Base-by-base conservation (phyloP, 2,797 vertebrate genomes). In the Hirundo rustica region DNA sequence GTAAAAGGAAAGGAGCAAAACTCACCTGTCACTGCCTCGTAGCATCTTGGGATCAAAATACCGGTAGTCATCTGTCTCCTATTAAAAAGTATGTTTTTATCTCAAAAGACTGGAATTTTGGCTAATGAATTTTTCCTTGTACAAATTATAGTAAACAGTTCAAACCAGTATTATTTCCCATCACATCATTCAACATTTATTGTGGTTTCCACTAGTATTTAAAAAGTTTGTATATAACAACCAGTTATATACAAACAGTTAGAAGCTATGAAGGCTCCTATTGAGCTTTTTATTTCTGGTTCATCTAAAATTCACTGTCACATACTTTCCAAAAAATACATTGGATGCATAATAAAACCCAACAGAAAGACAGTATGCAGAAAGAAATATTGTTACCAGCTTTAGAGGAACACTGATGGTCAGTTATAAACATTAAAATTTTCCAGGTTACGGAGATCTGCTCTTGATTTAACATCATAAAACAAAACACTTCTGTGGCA, bases 41-140 rank as follows among this genome's bases (percentile, higher is more conserved):
- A 99, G 98, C 99, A 99, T 99, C 98, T 99, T 99, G 58, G 99
- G 99, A 97, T 99, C 99, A 94, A 99, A 99, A 97, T 99, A 99
- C 82, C 99, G 98, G 96, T 99, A 99, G 90, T 99, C 99, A 95
- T 99, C 99, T 2, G 99, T 99, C 96, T 99, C 99, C 99, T 99
- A 95, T 76, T 97, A 88, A 96, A 97, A 93, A 94, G 90, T 18
- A 91, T 1, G 22, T 11, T 80, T 83, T 88, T 48, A 78, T 27
- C 27, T 89, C 68, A 92, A 70, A 95, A 84, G 27, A 51, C 0
- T 2, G 16, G 55, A 81, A 79, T 64, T 78, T 62, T 76, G 68
- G 44, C 67, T 67, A 71, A 81, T 10, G 9, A 65, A 48, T 36
- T 84, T 79, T 74, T 92, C 58, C 47, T 73, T 68, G 15, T 82